Conservation (phyloP, 2,888 invertebrate genomes). For the Melanchra persicariae region DNA sequence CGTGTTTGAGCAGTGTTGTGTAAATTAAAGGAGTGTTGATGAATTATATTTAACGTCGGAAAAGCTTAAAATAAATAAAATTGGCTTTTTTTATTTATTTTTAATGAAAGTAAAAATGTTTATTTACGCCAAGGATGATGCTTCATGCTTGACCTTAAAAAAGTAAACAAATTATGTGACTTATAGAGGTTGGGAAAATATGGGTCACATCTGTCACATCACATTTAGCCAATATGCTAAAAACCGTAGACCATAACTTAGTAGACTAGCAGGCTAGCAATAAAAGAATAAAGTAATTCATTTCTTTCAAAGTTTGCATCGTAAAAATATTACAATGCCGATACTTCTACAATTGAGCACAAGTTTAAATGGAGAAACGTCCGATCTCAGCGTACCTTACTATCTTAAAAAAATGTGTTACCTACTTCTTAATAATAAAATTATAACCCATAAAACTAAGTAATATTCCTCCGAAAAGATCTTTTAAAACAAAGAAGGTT, state of each 20-base stretch:
- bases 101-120: too few species aligned
- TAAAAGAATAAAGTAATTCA: constrained; percentile 33
- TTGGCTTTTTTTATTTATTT: not conserved
- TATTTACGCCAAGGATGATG: too few species aligned
- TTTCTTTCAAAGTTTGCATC: constrained; percentile 42
- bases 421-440: constrained; percentile 8
- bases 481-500: constrained; percentile 12
- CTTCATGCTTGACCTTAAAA: too few species aligned
- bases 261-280: constrained; percentile 6
- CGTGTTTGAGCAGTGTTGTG: not conserved
- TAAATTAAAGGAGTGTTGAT: not conserved
- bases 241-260: constrained; percentile 12
- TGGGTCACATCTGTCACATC: too few species aligned
- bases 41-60: not conserved
- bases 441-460: constrained; percentile 18
- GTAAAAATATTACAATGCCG: constrained; percentile 51
- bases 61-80: not conserved
- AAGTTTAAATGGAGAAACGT: constrained; percentile 44
- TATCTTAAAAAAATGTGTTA: constrained; percentile 16
- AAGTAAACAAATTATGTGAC: too few species aligned
- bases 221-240: not conserved
- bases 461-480: not conserved
- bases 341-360: constrained; percentile 49
- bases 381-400: constrained; percentile 5
- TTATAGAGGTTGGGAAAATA: too few species aligned